Percentiles rank a stretch among this genome's conserved stretches.
phyloP scores from a whole-genome alignment of 2,888 invertebrate genomes.

The Dicroscelio sp. region DNA sequence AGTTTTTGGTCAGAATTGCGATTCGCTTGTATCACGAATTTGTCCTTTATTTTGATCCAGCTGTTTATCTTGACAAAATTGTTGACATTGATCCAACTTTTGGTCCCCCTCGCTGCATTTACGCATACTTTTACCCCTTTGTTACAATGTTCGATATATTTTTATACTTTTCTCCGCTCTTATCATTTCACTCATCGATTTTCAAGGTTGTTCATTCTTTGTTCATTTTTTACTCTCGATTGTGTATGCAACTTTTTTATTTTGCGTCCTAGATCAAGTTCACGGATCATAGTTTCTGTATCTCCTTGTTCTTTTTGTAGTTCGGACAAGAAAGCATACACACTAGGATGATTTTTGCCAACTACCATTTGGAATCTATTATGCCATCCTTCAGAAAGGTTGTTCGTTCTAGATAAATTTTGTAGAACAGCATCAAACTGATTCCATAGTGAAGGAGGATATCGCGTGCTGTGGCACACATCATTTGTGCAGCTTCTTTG shows the following conservation, averaged over 20 bases:
- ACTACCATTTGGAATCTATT: slow-evolving; percentile 1
- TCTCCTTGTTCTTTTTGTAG: background rate
- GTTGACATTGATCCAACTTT: no score
- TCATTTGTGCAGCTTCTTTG: background rate
- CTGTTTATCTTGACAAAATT: no score
- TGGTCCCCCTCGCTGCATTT: no score
- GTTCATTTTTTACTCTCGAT: background rate
- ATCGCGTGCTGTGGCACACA: slow-evolving; percentile 8
- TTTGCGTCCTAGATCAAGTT: background rate
- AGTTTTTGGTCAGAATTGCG: no score
- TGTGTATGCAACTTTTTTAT: background rate
- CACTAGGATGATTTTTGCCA: slow-evolving; percentile 4
- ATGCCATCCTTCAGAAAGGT: background rate
- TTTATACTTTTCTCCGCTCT: slow-evolving; percentile 60
- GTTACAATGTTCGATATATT: slow-evolving; percentile 45
- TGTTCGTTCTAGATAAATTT: background rate
- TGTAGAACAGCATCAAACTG: background rate
- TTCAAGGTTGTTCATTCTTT: slow-evolving; percentile 64
- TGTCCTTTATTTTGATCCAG: no score
- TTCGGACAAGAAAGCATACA: background rate
- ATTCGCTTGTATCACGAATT: no score
- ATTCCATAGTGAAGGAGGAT: background rate
- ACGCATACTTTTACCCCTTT: no score
- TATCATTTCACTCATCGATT: slow-evolving; percentile 69
- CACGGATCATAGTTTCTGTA: background rate